Evolutionary conservation across 2,113 vertebrate species (phyloP), one percentile per base, ranked within the genome.

Genomic region (Camelus dromedarius): DNA sequence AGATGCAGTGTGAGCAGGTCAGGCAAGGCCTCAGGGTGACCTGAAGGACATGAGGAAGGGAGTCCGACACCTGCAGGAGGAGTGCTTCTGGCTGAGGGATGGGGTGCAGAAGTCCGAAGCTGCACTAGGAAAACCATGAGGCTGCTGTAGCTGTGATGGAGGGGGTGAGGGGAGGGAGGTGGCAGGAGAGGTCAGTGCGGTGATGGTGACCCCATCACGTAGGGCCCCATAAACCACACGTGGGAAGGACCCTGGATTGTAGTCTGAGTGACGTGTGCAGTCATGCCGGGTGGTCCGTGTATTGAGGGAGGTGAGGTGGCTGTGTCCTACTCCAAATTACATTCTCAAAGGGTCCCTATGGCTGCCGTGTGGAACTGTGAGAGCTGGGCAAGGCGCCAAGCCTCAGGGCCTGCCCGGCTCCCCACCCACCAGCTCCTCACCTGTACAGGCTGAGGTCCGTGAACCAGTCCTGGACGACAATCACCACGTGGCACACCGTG

Each of bases 401-500:
- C 28, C 73, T 20, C n/a, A 2, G 38, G 10, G 5, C 10, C 76
- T 5, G 19, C 22, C 66, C 26, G 8, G 24, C 30, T 5, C 24
- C 35, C 8, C 4, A 8, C 2, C 15, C 9, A 14, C 9, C 18
- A 0, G 12, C 16, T 2, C 5, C 98, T 95, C 66, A 99, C 99
- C 99, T 99, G 98, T 99, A 99, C 12, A 99, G 96, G 95, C 99
- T 99, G 95, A 99, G 98, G 96, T 99, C 99, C 0, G 99, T 99
- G 97, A 99, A 99, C 99, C 99, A 99, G 97, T 99, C 99, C 98
- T 99, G 99, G 83, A 99, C 99, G 46, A 99, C 99, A 6, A 99
- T 99, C 85, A 99, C 99, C 66, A 99, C 99, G 3, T 99, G 99
- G 87, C 99, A 99, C 30, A 99, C 99, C 0, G 99, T 99, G 97